A percentile compares a stretch with the other conserved stretches of the same genome.
phyloP scores from a whole-genome alignment of 2,888 invertebrate species.

The Thymelicus sylvestris region DNA sequence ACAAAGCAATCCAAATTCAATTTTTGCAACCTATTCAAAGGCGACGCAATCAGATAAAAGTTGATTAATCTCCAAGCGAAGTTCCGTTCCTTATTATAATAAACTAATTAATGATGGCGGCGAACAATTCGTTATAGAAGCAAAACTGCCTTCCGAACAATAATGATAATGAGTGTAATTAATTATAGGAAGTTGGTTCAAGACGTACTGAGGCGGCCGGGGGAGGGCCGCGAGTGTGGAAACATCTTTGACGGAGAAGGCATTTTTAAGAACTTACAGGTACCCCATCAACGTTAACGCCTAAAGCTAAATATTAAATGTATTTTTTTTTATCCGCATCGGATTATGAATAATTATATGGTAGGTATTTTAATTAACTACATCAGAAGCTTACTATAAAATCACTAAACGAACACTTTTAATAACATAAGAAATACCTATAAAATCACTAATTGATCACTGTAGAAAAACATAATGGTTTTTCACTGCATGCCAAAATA shows the following conservation, averaged over 20 bases:
- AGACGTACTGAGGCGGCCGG: conserved; percentile 72
- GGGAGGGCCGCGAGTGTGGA: conserved; percentile 53
- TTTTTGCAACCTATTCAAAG: conserved; percentile 54
- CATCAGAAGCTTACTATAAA: too few relatives aligned
- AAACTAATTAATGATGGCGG: conserved; percentile 84
- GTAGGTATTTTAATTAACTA: too few relatives aligned
- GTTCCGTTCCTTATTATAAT: conserved; percentile 83
- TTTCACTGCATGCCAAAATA: too few relatives aligned
- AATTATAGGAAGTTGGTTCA: conserved; percentile 84
- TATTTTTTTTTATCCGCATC: too few relatives aligned
- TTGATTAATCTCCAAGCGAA: conserved; percentile 80
- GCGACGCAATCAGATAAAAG: conserved; percentile 78
- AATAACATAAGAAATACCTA: too few relatives aligned
- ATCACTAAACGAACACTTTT: too few relatives aligned
- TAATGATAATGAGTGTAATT: conserved; percentile 85
- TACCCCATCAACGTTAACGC: too few relatives aligned
- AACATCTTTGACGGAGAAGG: conserved; percentile 52
- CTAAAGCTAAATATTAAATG: too few relatives aligned
- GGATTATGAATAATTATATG: too few relatives aligned
- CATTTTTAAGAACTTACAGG: conserved; percentile 31
- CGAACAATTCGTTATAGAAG: conserved; percentile 84
- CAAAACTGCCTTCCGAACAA: conserved; percentile 84
- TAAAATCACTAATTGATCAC: too few relatives aligned
- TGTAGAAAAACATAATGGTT: too few relatives aligned
- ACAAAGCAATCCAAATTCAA: conserved; percentile 25